Evolutionary conservation across 2,888 invertebrate genomes (phyloP), one percentile per base, ranked within the genome.

Genomic region (Epirrhoe tristata): DNA sequence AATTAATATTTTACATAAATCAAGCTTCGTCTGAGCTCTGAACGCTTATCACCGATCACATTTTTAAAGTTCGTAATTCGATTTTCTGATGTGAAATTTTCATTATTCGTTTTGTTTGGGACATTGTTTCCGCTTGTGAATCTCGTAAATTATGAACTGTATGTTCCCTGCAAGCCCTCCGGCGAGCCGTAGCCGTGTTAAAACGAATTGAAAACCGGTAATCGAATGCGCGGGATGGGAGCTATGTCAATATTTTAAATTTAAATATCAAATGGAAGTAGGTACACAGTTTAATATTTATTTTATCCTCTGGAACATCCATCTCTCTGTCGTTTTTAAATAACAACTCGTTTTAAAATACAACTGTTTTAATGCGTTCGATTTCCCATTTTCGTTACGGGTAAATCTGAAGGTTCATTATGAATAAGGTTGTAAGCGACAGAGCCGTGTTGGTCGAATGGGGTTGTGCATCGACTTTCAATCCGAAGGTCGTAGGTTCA

Each of bases 201-300:
- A 91, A 92, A 86, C 88, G 88, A 89, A 92, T 91, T 91, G 90
- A 90, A 91, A 85, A 90, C 90, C 89, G 89, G 91, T 91, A 92
- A 93, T 93, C 93, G 92, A 91, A 91, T 91, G 84, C 86, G 86
- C 81, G 86, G 85, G 84, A 86, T 90, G 92, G 89, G 82, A 89
- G 87, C 87, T 85, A 86, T 88, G 88, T 87, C 90, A 91, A 90
- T 92, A 91, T 92, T 93, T 90, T 89, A 90, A 87, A 91, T 91
- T 89, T 91, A 90, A 91, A 91, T 88, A 89, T 87, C 83, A 77
- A 84, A 84, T 86, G 86, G 82, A 81, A 84, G 87, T 84, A 88
- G 68, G 75, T 74, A 76, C 70, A 58, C 68, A 73, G 75, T 84
- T 86, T 81, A 83, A 86, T 87, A 88, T 90, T 89, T 88, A 86